phyloP scores from a whole-genome alignment of 2,888 invertebrate species.

The Idaea biselata region DNA sequence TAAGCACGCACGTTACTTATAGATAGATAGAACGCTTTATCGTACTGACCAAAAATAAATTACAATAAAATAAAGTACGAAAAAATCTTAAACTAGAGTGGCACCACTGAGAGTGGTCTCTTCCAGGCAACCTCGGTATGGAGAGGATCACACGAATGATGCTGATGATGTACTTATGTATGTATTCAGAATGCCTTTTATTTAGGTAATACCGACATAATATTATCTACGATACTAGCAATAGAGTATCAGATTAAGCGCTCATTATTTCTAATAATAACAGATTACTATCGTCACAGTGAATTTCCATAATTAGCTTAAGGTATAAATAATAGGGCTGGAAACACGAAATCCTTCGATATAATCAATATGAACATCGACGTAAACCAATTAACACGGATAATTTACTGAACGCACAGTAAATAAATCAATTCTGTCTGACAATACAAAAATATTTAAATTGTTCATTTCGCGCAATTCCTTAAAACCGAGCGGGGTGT shows the following conservation, averaged over 20 bases:
- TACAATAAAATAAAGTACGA: too few species aligned
- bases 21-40: too few species aligned
- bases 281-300: not conserved
- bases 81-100: too few species aligned
- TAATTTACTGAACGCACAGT: conserved; percentile 25
- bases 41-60: too few species aligned
- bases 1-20: too few species aligned
- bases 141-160: too few species aligned
- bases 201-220: not conserved
- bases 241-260: not conserved
- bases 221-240: not conserved
- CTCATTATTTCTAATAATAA: not conserved
- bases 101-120: too few species aligned
- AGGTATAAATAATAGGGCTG: not conserved
- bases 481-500: conserved; percentile 27
- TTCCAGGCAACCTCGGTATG: too few species aligned
- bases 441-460: conserved; percentile 28
- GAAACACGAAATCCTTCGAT: not conserved
- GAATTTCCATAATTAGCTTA: not conserved
- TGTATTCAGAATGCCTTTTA: too few species aligned
- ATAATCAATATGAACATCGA: conserved; percentile 8
- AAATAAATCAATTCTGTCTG: conserved; percentile 26
- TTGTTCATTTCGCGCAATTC: conserved; percentile 25
- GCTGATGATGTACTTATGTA: too few species aligned
- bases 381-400: conserved; percentile 20